Percentiles rank a stretch among this genome's conserved stretches.
Conservation (phyloP, 1,140 invertebrate species). For the Drosophila malerkotliana region DNA sequence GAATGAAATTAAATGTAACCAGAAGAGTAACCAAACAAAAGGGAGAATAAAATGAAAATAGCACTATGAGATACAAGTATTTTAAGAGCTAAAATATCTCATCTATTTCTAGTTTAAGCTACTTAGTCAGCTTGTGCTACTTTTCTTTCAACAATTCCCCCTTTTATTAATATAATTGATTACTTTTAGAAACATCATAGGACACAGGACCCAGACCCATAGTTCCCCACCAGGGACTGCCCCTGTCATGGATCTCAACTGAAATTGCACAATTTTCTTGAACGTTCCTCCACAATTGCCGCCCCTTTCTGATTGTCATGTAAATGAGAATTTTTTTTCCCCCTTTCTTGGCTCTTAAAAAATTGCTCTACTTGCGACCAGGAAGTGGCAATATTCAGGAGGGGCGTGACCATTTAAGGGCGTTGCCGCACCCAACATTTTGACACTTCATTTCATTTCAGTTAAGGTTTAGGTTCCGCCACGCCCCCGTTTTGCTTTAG, state of each 20-base stretch:
- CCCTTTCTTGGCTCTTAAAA: constrained; percentile 49
- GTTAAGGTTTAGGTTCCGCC: constrained; percentile 30
- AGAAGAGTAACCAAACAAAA: constrained; percentile 20
- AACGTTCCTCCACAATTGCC: constrained; percentile 19
- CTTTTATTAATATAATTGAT: not conserved
- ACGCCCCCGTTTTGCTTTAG: constrained; percentile 11
- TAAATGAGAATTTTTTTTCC: constrained; percentile 54
- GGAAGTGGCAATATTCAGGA: constrained; percentile 14
- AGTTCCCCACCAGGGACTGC: constrained; percentile 29
- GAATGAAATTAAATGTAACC: constrained; percentile 64
- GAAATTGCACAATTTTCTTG: constrained; percentile 13
- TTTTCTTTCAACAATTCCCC: too few relatives aligned
- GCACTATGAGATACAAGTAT: constrained; percentile 6
- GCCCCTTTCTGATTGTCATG: constrained; percentile 65
- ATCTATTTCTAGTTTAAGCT: not conserved
- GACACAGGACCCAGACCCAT: constrained; percentile 6
- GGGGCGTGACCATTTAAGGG: constrained; percentile 30
- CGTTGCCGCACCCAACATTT: constrained; percentile 52
- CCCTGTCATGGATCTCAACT: constrained; percentile 16
- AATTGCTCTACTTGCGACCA: constrained; percentile 67
- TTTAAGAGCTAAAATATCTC: too few relatives aligned
- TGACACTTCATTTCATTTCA: constrained; percentile 75
- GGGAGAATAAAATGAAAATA: constrained; percentile 16
- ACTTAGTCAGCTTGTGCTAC: too few relatives aligned
- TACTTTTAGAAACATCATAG: constrained; percentile 32